Evolutionary conservation across 2,888 invertebrate genomes (phyloP).

Genomic region (Drosophila putrida): DNA sequence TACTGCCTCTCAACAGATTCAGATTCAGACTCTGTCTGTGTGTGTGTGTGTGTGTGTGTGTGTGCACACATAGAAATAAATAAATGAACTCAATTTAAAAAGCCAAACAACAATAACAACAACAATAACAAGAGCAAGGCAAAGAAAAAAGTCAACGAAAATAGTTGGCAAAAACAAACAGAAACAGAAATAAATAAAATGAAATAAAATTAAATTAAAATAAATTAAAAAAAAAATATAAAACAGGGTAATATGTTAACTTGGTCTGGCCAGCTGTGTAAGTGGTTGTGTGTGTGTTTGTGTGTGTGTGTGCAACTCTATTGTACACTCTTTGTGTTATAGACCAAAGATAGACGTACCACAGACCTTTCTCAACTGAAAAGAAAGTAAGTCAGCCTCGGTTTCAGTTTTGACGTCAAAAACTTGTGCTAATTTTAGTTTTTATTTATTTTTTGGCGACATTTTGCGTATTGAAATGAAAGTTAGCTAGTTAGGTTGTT

Average conservation of each 20-base stretch:
- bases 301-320: constrained; percentile 20
- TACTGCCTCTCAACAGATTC: constrained; percentile 42
- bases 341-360: constrained; percentile 15
- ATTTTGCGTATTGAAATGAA: constrained; percentile 34
- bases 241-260: constrained; percentile 46
- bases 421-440: constrained; percentile 33
- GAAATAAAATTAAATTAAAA: constrained; percentile 6
- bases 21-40: not conserved
- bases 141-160: constrained; percentile 48
- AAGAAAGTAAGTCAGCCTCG: constrained; percentile 65
- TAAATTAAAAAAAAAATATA: constrained; percentile 5
- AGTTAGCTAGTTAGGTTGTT: constrained; percentile 25
- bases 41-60: constrained; percentile 8
- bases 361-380: constrained; percentile 73
- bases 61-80: constrained; percentile 56
- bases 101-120: constrained; percentile 39
- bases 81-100: constrained; percentile 72
- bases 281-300: constrained; percentile 15
- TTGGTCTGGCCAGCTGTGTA: constrained; percentile 4
- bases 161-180: constrained; percentile 46
- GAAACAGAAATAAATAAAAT: constrained; percentile 29
- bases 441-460: constrained; percentile 7
- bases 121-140: constrained; percentile 46
- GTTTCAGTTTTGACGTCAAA: not conserved
- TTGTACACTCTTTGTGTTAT: constrained; percentile 26